Conservation (phyloP, 1,140 invertebrate species). For the Sinonovacula constricta region DNA sequence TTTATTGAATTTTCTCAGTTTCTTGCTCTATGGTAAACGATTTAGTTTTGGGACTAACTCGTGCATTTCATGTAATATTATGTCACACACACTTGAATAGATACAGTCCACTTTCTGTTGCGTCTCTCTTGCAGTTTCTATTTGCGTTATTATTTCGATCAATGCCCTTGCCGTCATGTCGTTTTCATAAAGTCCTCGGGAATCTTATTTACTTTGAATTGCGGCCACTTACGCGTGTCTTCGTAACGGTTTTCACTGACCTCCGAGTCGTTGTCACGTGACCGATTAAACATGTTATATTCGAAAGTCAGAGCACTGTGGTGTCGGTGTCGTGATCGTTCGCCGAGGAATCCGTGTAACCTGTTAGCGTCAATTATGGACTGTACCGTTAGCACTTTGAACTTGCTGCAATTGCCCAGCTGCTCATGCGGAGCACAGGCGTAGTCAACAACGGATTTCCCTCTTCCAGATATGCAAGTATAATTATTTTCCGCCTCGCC, state of each 20-base stretch:
- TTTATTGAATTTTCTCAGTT: neutral
- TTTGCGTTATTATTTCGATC: neutral
- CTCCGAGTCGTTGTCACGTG: neutral
- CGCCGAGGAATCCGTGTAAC: neutral
- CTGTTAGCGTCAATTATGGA: neutral
- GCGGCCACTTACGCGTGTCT: neutral
- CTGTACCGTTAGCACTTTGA: conserved; percentile 2
- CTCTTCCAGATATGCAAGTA: conserved; percentile 31
- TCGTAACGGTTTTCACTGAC: neutral
- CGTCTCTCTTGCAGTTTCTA: neutral
- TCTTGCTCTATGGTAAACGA: neutral
- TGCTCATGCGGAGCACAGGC: conserved; percentile 1
- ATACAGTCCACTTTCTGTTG: conserved; percentile 2
- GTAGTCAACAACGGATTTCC: conserved; percentile 42
- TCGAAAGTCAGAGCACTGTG: neutral
- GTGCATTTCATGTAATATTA: neutral
- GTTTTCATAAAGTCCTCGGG: conserved; percentile 10
- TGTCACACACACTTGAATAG: neutral
- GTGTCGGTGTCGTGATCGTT: neutral
- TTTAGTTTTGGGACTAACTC: neutral
- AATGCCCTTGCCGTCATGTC: neutral
- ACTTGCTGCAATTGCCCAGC: neutral
- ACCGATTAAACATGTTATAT: neutral
- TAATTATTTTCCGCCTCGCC: neutral
- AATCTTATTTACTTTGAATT: conserved; percentile 4